These are phyloP conservation scores for Eupithecia centaureata DNA, from an alignment of 2,888 invertebrate species.

Conservation along the genomic window DNA sequence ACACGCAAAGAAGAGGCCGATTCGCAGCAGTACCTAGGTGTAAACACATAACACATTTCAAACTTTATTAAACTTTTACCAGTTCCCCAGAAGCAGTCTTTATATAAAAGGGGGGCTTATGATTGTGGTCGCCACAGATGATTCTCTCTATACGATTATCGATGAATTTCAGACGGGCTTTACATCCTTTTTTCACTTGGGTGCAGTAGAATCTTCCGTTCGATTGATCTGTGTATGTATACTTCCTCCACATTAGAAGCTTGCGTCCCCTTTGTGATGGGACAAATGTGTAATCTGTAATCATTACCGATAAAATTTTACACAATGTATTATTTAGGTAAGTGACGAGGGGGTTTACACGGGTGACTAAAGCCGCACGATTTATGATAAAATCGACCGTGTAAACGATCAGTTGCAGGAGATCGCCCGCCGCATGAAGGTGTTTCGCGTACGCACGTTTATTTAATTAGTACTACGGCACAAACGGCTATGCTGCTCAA, in stretches of 20 bases:
- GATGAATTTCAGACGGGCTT: conserved; percentile 28
- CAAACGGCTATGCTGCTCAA: conserved; percentile 49
- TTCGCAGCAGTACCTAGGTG: neutral
- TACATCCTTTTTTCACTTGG: conserved; percentile 13
- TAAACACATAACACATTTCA: neutral
- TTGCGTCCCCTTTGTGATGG: conserved; percentile 12
- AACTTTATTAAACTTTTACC: neutral
- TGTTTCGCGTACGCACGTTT: conserved; percentile 35
- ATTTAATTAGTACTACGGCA: too few species aligned
- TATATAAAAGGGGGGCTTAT: conserved; percentile 32
- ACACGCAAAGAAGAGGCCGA: too few species aligned
- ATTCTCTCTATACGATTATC: conserved; percentile 13
- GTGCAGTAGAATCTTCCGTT: conserved; percentile 28
- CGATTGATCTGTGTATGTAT: neutral
- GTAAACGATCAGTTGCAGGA: conserved; percentile 37
- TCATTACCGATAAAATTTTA: neutral
- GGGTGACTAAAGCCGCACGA: conserved; percentile 55
- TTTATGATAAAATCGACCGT: conserved; percentile 42
- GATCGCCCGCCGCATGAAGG: conserved; percentile 31
- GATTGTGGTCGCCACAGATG: conserved; percentile 16
- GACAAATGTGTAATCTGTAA: conserved; percentile 24
- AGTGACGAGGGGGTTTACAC: conserved; percentile 49
- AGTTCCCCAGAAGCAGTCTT: neutral
- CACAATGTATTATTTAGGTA: too few species aligned
- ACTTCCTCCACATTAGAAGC: conserved; percentile 17